A percentile compares a stretch with the other conserved stretches of the same genome.
Conservation (phyloP, 2,888 invertebrate genomes). For the Synergus laeviventris region DNA sequence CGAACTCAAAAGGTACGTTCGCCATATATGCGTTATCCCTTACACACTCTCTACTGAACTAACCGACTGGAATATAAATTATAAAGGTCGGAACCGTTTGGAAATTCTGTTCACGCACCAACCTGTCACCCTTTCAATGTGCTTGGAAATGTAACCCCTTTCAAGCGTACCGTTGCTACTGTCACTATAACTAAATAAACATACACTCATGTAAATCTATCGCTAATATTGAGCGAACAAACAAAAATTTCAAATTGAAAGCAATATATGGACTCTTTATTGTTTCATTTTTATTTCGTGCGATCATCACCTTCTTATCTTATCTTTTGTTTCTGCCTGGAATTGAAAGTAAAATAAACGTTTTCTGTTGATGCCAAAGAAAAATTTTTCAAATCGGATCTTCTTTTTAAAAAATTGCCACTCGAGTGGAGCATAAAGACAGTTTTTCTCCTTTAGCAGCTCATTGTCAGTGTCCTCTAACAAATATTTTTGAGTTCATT, state of each 20-base stretch:
- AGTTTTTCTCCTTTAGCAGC: neutral
- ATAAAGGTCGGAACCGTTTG: conserved; percentile 52
- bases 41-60: conserved; percentile 44
- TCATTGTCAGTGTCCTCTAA: neutral
- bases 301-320: too few species aligned
- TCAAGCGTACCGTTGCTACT: conserved; percentile 22
- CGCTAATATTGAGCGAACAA: conserved; percentile 14
- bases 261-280: conserved; percentile 31
- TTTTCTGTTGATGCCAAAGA: neutral
- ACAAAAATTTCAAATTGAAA: conserved; percentile 18
- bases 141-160: conserved; percentile 29
- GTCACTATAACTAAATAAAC: conserved; percentile 35
- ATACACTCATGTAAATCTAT: conserved; percentile 9
- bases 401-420: neutral
- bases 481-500: neutral
- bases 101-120: conserved; percentile 61
- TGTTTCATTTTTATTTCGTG: neutral
- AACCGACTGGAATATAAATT: conserved; percentile 59
- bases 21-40: conserved; percentile 22
- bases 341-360: too few species aligned
- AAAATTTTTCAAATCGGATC: neutral
- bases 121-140: conserved; percentile 52
- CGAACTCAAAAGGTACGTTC: conserved; percentile 11
- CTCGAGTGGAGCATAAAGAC: neutral
- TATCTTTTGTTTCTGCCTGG: too few species aligned